Evolutionary conservation across 2,888 invertebrate genomes (phyloP).

Genomic region (Liodrosophila aerea): DNA sequence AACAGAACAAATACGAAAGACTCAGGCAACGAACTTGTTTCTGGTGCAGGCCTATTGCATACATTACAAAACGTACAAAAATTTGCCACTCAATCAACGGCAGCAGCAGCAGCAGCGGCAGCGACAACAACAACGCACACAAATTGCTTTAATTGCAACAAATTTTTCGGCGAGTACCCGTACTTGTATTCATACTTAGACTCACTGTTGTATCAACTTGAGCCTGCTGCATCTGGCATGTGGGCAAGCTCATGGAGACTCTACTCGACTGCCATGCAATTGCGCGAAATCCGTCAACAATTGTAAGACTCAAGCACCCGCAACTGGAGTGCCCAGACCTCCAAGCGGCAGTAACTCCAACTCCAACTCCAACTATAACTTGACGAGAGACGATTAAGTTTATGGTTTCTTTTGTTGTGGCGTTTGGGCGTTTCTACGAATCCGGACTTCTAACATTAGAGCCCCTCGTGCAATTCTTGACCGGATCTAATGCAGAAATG

Average conservation of each 20-base stretch:
- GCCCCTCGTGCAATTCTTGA: slow-evolving; percentile 13
- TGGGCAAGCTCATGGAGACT: slow-evolving; percentile 32
- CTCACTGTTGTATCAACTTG: slow-evolving; percentile 4
- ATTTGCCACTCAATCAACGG: slow-evolving; percentile 70
- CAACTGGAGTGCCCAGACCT: slow-evolving; percentile 31
- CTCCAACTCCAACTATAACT: slow-evolving; percentile 14
- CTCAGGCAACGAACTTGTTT: slow-evolving; percentile 72
- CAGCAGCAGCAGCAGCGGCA: slow-evolving; percentile 22
- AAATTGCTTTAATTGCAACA: slow-evolving; percentile 69
- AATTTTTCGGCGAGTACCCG: slow-evolving; percentile 60
- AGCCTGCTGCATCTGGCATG: slow-evolving; percentile 31
- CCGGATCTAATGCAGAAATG: slow-evolving; percentile 57
- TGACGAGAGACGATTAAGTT: slow-evolving; percentile 45
- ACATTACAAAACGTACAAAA: slow-evolving; percentile 50
- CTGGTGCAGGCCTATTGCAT: slow-evolving; percentile 40
- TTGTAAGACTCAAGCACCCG: slow-evolving; percentile 66
- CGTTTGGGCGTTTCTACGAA: slow-evolving; percentile 57
- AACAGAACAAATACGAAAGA: slow-evolving; percentile 52
- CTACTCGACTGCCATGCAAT: slow-evolving; percentile 31
- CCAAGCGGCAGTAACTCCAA: slow-evolving; percentile 17
- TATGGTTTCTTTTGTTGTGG: slow-evolving; percentile 4
- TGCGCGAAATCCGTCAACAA: slow-evolving; percentile 52
- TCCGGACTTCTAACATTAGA: slow-evolving; percentile 37
- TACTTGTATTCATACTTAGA: slow-evolving; percentile 28
- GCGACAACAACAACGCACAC: slow-evolving; percentile 45